Base-by-base conservation (phyloP, 2,797 vertebrate genomes). In the Muraenolepis orangiensis region DNA sequence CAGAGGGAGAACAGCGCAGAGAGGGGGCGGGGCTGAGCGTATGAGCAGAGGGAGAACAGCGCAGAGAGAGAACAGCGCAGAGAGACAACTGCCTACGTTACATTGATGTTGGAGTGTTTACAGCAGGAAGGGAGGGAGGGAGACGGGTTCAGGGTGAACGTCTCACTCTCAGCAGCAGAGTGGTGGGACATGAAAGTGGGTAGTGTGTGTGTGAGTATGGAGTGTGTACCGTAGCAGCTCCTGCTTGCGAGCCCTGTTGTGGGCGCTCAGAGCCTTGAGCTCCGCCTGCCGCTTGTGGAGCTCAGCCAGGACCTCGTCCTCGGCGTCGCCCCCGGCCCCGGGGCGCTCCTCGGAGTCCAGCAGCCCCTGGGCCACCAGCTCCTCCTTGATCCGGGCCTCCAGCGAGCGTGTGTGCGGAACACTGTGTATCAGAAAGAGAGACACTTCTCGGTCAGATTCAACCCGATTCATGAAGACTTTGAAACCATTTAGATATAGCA, bases 351-450 rank as follows among this genome's bases (percentile, higher is more conserved):
- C 97, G 0, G 96, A 96, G 78, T 99, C 97, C 88, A 99, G 92
- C 76, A 99, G 88, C 14, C 97, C 97, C 89, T 99, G 98, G 29
- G 97, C 94, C 0, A 99, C 95, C 86, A 99, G 92, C 90, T 99
- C 98, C 89, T 99, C 98, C 87, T 98, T 98, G 88, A 99, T 98
- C 57, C 97, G 94, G 0, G 95, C 96, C 87, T 99, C 98, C 82
- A 99, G 87, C 0, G 97, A 98, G 42, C 97, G 98, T 0, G 98
- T 98, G 85, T 99, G 97, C 0, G 97, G 97, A 69, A 98, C 98
- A 0, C 98, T 99, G 78, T 28, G 64, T n/a, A n/a, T n/a, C n/a
- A n/a, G 26, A 66, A 16, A 61, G 28, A 28, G 36, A 34, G 36
- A 38, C 4, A 38, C 3, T n/a, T n/a, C n/a, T 6, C 4, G 16